Conservation (phyloP, 1,140 invertebrate species). For the Trichoplusia ni region DNA sequence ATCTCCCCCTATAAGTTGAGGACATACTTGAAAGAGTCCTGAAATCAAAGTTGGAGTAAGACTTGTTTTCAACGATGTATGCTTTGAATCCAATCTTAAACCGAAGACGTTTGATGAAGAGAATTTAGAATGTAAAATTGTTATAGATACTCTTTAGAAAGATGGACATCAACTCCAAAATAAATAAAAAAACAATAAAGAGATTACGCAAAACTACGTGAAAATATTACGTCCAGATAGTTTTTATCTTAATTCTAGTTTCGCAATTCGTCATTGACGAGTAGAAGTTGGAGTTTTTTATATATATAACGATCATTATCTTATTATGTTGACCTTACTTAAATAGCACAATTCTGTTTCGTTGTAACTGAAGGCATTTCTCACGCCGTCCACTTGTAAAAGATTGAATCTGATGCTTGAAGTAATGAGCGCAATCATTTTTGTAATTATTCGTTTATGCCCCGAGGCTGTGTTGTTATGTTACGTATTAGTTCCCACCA, state of each 20-base stretch:
- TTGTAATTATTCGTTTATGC: slow-evolving; percentile 29
- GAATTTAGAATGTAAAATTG: no score
- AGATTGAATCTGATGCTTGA: slow-evolving; percentile 29
- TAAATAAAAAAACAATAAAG: slow-evolving; percentile 17
- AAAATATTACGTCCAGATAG: slow-evolving; percentile 42
- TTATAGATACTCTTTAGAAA: not conserved
- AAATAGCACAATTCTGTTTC: slow-evolving; percentile 42
- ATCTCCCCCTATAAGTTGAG: no score
- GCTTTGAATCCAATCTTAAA: no score
- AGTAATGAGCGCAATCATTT: slow-evolving; percentile 31
- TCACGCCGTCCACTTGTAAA: slow-evolving; percentile 25
- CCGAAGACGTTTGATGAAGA: no score
- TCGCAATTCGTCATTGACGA: slow-evolving; percentile 51
- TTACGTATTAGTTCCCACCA: slow-evolving; percentile 26
- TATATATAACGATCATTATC: slow-evolving; percentile 39
- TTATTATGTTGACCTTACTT: slow-evolving; percentile 43
- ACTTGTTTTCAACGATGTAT: no score
- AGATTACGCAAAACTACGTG: slow-evolving; percentile 45
- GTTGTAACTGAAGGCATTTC: slow-evolving; percentile 20
- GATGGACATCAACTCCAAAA: slow-evolving; percentile 17
- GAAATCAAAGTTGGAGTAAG: no score
- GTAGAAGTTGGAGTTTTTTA: slow-evolving; percentile 36
- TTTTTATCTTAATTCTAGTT: slow-evolving; percentile 44
- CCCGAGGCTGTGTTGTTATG: slow-evolving; percentile 13
- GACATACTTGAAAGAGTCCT: no score